phyloP scores from a whole-genome alignment of 2,888 invertebrate genomes.

The Xylocampa areola region DNA sequence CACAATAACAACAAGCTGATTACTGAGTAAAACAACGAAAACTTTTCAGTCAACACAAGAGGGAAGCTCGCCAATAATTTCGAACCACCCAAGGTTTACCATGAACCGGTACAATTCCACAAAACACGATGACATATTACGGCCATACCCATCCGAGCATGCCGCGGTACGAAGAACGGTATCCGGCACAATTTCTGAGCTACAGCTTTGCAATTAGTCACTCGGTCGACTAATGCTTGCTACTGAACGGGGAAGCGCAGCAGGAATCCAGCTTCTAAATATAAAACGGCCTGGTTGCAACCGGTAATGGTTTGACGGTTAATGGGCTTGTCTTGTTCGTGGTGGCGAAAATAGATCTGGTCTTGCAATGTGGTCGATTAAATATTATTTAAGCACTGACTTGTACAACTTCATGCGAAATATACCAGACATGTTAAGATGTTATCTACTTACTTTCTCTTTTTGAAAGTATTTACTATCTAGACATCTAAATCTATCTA shows the following conservation, averaged over 20 bases:
- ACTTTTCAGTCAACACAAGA: background rate
- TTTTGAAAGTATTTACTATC: background rate
- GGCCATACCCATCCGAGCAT: constrained; percentile 36
- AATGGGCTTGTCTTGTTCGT: constrained; percentile 48
- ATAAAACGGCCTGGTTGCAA: constrained; percentile 58
- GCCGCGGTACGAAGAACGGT: constrained; percentile 61
- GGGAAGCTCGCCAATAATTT: constrained; percentile 10
- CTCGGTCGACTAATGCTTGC: constrained; percentile 56
- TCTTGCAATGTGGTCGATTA: constrained; percentile 15
- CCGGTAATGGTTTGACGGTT: constrained; percentile 45
- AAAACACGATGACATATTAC: constrained; percentile 37
- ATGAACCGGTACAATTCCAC: constrained; percentile 27
- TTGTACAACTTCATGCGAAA: no score
- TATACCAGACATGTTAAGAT: background rate
- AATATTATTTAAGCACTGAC: background rate
- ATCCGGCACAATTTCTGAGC: constrained; percentile 65
- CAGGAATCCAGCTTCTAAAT: constrained; percentile 58
- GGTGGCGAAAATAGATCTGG: constrained; percentile 46
- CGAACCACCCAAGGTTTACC: constrained; percentile 15
- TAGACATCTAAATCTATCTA: background rate
- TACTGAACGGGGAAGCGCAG: constrained; percentile 57
- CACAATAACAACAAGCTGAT: no score
- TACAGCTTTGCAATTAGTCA: constrained; percentile 68
- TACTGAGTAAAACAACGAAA: no score
- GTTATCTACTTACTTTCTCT: background rate